These are phyloP conservation scores for Caenorhabditis auriculariae DNA, from an alignment of 2,888 invertebrate genomes.

Conservation along the genomic window DNA sequence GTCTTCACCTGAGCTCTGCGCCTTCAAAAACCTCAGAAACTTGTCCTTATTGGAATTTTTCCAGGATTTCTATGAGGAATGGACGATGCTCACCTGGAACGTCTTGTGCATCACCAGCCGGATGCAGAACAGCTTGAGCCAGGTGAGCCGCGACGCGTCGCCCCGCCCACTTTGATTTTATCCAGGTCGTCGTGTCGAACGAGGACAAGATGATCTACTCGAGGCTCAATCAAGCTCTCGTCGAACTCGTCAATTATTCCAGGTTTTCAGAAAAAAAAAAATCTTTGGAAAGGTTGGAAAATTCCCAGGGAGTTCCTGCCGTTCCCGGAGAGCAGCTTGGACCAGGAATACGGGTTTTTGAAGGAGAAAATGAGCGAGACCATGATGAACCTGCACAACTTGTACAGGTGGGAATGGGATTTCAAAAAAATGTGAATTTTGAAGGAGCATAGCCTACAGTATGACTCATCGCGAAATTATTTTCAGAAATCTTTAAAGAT, in stretches of 20 bases:
- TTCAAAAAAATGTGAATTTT: too few relatives aligned
- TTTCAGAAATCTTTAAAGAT: too few relatives aligned
- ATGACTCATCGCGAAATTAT: too few relatives aligned
- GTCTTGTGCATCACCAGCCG: constrained; percentile 59
- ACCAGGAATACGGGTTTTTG: constrained; percentile 34
- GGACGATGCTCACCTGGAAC: constrained; percentile 63
- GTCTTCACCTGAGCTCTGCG: too few relatives aligned
- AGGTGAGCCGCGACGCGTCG: constrained; percentile 6
- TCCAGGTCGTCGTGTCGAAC: constrained; percentile 25
- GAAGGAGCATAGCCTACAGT: too few relatives aligned
- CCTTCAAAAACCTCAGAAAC: too few relatives aligned
- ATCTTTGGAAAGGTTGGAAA: not conserved
- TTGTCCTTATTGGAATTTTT: too few relatives aligned
- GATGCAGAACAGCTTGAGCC: constrained; percentile 46
- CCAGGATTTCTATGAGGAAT: constrained; percentile 59
- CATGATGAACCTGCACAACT: constrained; percentile 41
- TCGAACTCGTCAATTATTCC: constrained; percentile 59
- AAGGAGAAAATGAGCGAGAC: constrained; percentile 43
- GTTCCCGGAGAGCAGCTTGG: constrained; percentile 25
- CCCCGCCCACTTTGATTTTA: not conserved
- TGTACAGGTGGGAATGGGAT: constrained; percentile 48
- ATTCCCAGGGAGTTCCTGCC: constrained; percentile 26
- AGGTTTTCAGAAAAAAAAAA: constrained; percentile 15
- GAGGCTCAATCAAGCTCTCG: constrained; percentile 56
- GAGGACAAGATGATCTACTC: constrained; percentile 54